Evolutionary conservation across 2,113 vertebrate genomes (phyloP).

Genomic region (cat (Felis catus)): F.catus_Fca126_mat1.0 CM031416.1:106734501-106735000

Average conservation of each 20-base stretch:
- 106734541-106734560: not conserved
- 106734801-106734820: not conserved
- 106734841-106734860: not conserved
- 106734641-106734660: not conserved
- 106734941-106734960: not conserved
- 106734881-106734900: accelerated
- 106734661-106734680: too few relatives aligned
- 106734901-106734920: not conserved
- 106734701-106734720: not conserved
- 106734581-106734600: not conserved
- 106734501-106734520: not conserved
- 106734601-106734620: not conserved
- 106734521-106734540: not conserved
- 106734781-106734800: not conserved
- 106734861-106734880: not conserved
- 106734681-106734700: not conserved
- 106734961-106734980: not conserved
- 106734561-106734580: not conserved
- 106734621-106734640: not conserved
- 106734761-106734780: not conserved
- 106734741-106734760: not conserved
- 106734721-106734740: not conserved
- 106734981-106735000: not conserved
- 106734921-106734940: not conserved
- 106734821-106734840: not conserved